phyloP scores from a whole-genome alignment of 35 echinoderm and acorn worm species.

The Holothuria glaberrima region DNA sequence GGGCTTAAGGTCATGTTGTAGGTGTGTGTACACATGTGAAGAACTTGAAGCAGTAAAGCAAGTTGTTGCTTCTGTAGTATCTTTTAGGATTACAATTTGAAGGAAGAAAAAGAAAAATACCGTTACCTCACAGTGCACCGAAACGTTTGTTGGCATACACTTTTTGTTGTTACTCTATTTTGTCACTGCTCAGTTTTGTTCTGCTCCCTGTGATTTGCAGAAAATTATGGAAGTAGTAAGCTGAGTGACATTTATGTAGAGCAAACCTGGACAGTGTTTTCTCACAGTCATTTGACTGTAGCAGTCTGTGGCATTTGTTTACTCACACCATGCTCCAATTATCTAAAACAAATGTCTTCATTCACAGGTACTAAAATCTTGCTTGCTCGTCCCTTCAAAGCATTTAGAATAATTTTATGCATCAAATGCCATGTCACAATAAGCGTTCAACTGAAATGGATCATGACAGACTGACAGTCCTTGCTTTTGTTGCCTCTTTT shows the following conservation, averaged over 20 bases:
- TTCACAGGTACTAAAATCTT: slow-evolving; percentile 10
- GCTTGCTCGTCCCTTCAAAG: not conserved
- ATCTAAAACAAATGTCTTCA: slow-evolving; percentile 55
- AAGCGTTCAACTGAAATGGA: not conserved
- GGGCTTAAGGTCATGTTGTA: too few relatives aligned
- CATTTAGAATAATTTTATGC: slow-evolving; percentile 44
- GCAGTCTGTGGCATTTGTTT: slow-evolving; percentile 27
- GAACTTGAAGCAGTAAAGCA: not conserved
- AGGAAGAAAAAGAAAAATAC: too few relatives aligned
- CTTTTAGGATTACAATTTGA: not conserved
- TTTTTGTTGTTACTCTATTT: not conserved
- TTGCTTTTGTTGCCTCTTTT: too few relatives aligned
- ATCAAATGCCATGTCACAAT: slow-evolving; percentile 27
- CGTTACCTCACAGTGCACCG: not conserved
- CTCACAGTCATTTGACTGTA: slow-evolving; percentile 27
- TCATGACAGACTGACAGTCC: too few relatives aligned
- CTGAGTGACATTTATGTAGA: slow-evolving; percentile 38
- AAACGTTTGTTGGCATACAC: not conserved
- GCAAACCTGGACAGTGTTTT: slow-evolving; percentile 39
- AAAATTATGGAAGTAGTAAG: too few relatives aligned
- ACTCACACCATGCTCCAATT: slow-evolving; percentile 48
- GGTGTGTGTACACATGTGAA: too few relatives aligned
- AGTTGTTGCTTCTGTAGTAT: not conserved
- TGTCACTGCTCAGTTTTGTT: not conserved
- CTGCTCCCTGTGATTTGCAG: too few relatives aligned